A percentile compares a stretch with the other conserved stretches of the same genome.
Evolutionary conservation across 2,113 vertebrate genomes (phyloP).

Genomic region (Rhabdornis inornatus): DNA sequence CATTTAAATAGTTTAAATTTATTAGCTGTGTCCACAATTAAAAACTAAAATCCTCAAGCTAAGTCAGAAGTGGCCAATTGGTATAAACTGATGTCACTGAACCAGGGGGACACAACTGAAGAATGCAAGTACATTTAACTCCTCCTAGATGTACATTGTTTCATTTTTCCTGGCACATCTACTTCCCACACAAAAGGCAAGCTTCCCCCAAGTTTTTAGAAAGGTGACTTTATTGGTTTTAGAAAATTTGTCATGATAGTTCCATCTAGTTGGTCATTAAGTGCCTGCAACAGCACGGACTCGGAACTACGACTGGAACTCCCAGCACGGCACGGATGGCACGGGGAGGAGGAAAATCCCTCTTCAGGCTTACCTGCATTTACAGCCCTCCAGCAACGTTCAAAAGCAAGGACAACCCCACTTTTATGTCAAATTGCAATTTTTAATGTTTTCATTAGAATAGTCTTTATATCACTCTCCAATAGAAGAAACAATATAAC

Average conservation of each 20-base stretch:
- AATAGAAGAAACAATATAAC: slow-evolving; percentile 72
- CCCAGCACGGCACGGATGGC: background rate
- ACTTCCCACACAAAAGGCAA: slow-evolving; percentile 55
- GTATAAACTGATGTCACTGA: background rate
- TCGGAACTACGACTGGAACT: background rate
- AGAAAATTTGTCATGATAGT: slow-evolving; percentile 33
- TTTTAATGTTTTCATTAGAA: slow-evolving; percentile 90
- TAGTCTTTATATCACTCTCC: slow-evolving; percentile 83
- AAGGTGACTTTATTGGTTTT: slow-evolving; percentile 69
- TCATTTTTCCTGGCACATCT: background rate
- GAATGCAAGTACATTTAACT: background rate
- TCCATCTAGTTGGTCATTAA: slow-evolving; percentile 42
- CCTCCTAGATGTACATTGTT: background rate
- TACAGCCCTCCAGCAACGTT: slow-evolving; percentile 24
- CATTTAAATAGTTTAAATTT: background rate
- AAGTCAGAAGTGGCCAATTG: background rate
- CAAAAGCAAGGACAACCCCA: slow-evolving; percentile 74
- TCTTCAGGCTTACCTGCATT: slow-evolving; percentile 27
- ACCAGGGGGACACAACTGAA: background rate
- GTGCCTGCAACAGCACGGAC: slow-evolving; percentile 38
- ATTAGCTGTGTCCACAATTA: background rate
- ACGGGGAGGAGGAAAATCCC: background rate
- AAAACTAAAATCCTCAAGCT: background rate
- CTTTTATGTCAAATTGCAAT: slow-evolving; percentile 77
- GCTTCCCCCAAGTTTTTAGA: slow-evolving; percentile 31